These are phyloP conservation scores for Gymnopithys bicolor DNA, from an alignment of 2,797 vertebrate species.

Conservation along the genomic window DNA sequence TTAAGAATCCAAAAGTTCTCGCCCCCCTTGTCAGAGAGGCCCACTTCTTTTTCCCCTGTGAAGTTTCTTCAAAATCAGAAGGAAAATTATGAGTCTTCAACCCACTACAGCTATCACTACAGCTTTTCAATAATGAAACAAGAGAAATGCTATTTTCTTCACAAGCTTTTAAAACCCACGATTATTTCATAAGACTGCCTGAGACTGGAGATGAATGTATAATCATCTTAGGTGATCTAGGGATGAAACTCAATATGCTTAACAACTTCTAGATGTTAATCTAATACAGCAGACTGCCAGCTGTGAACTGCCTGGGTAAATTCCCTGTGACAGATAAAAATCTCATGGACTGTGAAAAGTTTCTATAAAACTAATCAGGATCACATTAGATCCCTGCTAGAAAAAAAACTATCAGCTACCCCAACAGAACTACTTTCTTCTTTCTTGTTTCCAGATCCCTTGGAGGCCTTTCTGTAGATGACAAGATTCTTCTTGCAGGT, in stretches of 20 bases:
- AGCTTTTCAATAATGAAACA: neutral
- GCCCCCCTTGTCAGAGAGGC: neutral
- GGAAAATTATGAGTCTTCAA: neutral
- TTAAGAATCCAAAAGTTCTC: neutral
- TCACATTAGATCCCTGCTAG: neutral
- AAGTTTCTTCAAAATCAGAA: neutral
- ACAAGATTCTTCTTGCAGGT: neutral
- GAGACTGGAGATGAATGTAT: neutral
- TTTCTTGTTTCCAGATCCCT: neutral
- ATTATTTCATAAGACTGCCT: neutral
- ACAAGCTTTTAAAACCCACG: neutral
- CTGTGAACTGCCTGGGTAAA: neutral
- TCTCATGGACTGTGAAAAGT: neutral
- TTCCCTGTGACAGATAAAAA: neutral
- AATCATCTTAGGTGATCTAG: neutral
- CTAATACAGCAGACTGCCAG: neutral
- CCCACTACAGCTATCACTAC: neutral
- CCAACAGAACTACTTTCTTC: neutral
- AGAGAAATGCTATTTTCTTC: neutral
- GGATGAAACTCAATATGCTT: neutral
- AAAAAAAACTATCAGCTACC: neutral
- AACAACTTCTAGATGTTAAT: neutral
- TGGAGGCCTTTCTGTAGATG: neutral
- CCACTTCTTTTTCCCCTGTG: neutral
- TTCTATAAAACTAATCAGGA: neutral